Percentiles rank a stretch among this genome's conserved stretches.
These are phyloP conservation scores for Vandiemenella viatica DNA, from an alignment of 2,888 invertebrate species.

Conservation along the genomic window DNA sequence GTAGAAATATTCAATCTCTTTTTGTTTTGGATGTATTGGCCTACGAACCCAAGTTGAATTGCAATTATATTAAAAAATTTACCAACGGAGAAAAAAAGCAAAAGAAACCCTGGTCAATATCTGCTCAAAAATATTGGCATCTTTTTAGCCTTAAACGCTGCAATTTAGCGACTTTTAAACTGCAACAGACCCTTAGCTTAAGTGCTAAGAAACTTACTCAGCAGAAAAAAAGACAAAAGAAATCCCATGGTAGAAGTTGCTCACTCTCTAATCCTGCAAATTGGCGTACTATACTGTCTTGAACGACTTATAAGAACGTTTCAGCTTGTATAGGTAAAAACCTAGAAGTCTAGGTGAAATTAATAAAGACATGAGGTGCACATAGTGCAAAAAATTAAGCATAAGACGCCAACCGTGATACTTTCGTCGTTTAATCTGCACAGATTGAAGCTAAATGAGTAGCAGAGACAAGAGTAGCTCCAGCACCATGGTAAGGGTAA, in stretches of 20 bases:
- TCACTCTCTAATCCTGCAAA: background rate
- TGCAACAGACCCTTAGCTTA: too few relatives aligned
- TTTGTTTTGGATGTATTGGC: too few relatives aligned
- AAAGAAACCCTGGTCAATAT: too few relatives aligned
- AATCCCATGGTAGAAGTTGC: background rate
- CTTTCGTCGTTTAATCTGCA: background rate
- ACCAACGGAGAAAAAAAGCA: too few relatives aligned
- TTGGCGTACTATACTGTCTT: background rate
- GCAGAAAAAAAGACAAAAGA: background rate
- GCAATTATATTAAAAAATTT: too few relatives aligned
- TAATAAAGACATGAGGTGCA: background rate
- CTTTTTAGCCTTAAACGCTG: too few relatives aligned
- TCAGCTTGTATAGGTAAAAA: background rate
- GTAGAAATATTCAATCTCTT: background rate
- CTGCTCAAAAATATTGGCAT: too few relatives aligned
- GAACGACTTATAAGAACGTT: background rate
- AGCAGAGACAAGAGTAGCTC: background rate
- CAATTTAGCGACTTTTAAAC: too few relatives aligned
- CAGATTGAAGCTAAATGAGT: background rate
- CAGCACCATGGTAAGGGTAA: background rate
- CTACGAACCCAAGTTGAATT: too few relatives aligned
- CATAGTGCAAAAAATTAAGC: background rate
- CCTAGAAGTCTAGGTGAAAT: background rate
- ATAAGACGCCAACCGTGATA: background rate
- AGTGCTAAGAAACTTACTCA: too few relatives aligned